Evolutionary conservation across 1,140 invertebrate genomes (phyloP), one percentile per base, ranked within the genome.

Genomic region (Drosophila mayri): DNA sequence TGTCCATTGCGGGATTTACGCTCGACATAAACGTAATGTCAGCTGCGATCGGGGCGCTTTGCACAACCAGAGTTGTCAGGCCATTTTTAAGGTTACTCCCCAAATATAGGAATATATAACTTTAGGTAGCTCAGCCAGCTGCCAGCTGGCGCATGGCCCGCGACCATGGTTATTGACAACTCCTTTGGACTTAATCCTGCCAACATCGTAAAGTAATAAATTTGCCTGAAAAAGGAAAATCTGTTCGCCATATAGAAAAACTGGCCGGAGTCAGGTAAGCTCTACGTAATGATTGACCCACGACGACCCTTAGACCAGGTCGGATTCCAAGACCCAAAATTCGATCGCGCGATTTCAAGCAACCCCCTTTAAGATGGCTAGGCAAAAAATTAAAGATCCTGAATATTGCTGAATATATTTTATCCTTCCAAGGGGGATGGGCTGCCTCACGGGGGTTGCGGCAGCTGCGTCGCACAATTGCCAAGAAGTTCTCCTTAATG

Each of bases 181-280:
- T 84, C 73, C 76, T 67, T 76, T 57, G 67, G 55, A 44, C 32
- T 28, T 68, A 77, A 79, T 72, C 83, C 75, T 60, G 62, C 75
- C 83, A 87, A 87, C 75, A 86, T 87, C 78, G 83, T 86, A 87
- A 86, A 86, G 65, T 72, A 81, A 87, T 87, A 86, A 86, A 86
- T 79, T 72, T 73, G 70, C 67, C 70, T 73, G 67, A 49, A 72
- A 38, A 72, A 41, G 52, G 37, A 37, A 73, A 73, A 72, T 73
- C 54, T 73, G 44, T 28, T 11, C 47, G 28, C 22, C 38, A 32
- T 38, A 38, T 43, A 68, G 60, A 62, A 67, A 62, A 67, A 32
- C 32, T 44, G 32, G 50, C 32, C 52, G 1, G 4, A 43, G 44
- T 41, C 70, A 73, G 70, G 70, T 73, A 73, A 73, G 67, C 67